A percentile compares a stretch with the other conserved stretches of the same genome.
phyloP scores from a whole-genome alignment of 2,113 vertebrate species.

The Aphyosemion australe region DNA sequence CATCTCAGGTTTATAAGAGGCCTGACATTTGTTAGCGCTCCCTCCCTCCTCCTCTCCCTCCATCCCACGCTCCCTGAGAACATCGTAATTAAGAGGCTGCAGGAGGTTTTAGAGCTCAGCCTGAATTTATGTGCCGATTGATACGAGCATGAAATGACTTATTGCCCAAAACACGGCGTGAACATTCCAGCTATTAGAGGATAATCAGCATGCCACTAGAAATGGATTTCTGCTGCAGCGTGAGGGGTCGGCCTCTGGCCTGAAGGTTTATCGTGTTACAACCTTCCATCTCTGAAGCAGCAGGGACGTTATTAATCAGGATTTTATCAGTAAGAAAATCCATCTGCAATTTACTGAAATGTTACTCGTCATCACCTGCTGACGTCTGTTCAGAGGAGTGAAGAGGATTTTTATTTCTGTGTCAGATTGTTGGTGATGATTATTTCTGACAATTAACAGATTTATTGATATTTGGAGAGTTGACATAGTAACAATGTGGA shows the following conservation, averaged over 20 bases:
- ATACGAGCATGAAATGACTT: slow-evolving; percentile 69
- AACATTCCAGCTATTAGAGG: slow-evolving; percentile 54
- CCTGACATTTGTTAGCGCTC: slow-evolving; percentile 52
- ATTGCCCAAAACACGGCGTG: slow-evolving; percentile 58
- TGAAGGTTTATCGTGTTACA: slow-evolving; percentile 28
- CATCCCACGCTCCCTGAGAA: slow-evolving; percentile 35
- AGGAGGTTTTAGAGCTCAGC: slow-evolving; percentile 61
- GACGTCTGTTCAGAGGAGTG: slow-evolving; percentile 15
- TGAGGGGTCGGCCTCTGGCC: slow-evolving; percentile 11
- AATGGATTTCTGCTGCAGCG: slow-evolving; percentile 51
- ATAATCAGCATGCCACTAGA: slow-evolving; percentile 54
- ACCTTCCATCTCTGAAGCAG: slow-evolving; percentile 10
- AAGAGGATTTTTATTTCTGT: slow-evolving; percentile 22
- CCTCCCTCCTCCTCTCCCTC: slow-evolving; percentile 33
- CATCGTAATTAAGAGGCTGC: slow-evolving; percentile 66
- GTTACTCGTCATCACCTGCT: slow-evolving; percentile 39
- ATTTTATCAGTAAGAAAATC: slow-evolving; percentile 62
- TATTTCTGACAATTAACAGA: slow-evolving; percentile 11
- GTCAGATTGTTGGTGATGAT: slow-evolving; percentile 33
- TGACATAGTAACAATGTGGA: background rate
- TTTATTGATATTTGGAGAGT: background rate
- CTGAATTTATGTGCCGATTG: slow-evolving; percentile 66
- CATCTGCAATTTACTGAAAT: slow-evolving; percentile 61
- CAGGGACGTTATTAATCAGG: slow-evolving; percentile 56
- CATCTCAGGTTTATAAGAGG: slow-evolving; percentile 42